These are phyloP conservation scores for Eupithecia insigniata DNA, from an alignment of 2,888 invertebrate genomes.

Conservation along the genomic window DNA sequence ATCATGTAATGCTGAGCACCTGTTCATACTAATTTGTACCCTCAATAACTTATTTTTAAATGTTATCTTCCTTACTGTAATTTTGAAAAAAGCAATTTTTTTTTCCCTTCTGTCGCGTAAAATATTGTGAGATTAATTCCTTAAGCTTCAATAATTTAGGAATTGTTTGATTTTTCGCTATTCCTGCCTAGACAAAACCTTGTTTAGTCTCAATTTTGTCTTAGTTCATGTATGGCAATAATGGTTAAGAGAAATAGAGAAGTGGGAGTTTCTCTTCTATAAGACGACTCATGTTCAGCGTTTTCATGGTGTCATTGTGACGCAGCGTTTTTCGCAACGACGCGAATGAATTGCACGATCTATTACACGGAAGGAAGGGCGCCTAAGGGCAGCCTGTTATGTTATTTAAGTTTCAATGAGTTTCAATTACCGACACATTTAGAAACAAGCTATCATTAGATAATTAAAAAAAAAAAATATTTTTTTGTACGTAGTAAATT, in stretches of 20 bases:
- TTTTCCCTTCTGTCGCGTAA: not conserved
- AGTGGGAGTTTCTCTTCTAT: conserved; percentile 21
- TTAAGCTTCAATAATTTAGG: not conserved
- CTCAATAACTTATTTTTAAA: not conserved
- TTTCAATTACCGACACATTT: conserved; percentile 62
- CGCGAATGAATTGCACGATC: conserved; percentile 69
- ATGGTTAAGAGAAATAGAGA: not conserved
- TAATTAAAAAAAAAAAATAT: too few relatives aligned
- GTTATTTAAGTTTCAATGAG: conserved; percentile 67
- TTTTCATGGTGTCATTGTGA: conserved; percentile 64
- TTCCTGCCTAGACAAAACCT: not conserved
- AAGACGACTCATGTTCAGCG: conserved; percentile 50
- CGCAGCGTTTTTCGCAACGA: conserved; percentile 55
- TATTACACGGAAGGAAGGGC: conserved; percentile 47
- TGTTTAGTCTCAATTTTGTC: not conserved
- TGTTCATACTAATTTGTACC: not conserved
- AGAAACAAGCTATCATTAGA: too few relatives aligned
- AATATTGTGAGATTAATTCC: not conserved
- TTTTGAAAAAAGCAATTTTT: not conserved
- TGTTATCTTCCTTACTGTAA: not conserved
- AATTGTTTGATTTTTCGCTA: not conserved
- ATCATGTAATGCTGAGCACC: not conserved
- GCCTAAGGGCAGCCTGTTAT: conserved; percentile 55
- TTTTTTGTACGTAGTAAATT: not conserved
- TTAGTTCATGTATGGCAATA: not conserved